A percentile compares a stretch with the other conserved stretches of the same genome.
Conservation (phyloP, 2,113 vertebrate species). For the Donacobius atricapilla region DNA sequence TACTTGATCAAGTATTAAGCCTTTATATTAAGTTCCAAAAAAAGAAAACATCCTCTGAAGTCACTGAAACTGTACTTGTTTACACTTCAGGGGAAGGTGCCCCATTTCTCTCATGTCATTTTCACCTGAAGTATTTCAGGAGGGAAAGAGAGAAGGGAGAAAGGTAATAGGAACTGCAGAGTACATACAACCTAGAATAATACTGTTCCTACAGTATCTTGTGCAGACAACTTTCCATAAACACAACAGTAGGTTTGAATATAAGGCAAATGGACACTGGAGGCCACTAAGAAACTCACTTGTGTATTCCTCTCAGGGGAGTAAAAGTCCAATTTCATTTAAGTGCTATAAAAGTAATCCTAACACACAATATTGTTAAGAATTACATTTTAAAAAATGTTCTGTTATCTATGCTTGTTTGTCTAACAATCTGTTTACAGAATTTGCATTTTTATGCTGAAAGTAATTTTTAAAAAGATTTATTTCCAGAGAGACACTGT, state of each 20-base stretch:
- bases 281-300: background rate
- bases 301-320: background rate
- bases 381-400: background rate
- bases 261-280: conserved; percentile 31
- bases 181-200: background rate
- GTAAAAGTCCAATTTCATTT: background rate
- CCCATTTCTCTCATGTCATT: background rate
- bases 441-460: background rate
- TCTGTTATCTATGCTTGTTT: background rate
- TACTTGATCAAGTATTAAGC: background rate
- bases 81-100: background rate
- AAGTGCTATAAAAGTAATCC: conserved; percentile 10
- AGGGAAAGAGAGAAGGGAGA: background rate
- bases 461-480: background rate
- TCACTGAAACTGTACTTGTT: background rate
- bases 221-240: background rate
- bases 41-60: background rate
- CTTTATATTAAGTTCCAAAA: background rate
- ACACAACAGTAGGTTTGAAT: background rate
- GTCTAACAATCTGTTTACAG: background rate
- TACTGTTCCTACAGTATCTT: background rate
- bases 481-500: background rate
- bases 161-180: background rate
- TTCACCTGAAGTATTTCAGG: background rate
- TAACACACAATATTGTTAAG: background rate